Percentiles rank a stretch among this genome's conserved stretches.
These are phyloP conservation scores for Thymelicus acteon DNA, from an alignment of 2,888 invertebrate genomes.

Conservation along the genomic window DNA sequence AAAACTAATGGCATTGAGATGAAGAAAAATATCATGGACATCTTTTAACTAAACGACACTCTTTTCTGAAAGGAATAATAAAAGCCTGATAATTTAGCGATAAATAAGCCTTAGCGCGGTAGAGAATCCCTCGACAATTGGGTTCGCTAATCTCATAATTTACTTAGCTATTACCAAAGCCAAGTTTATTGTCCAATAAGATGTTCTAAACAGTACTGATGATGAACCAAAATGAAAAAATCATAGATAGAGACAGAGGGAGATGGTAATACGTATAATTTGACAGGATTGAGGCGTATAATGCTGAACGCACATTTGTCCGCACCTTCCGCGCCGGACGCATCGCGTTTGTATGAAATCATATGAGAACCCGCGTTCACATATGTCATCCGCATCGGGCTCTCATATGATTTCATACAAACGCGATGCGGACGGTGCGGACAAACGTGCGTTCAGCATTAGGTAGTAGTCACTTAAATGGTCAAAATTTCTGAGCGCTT, in stretches of 20 bases:
- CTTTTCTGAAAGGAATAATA: background rate
- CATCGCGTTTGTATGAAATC: no score
- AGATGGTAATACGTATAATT: no score
- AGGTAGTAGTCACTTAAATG: no score
- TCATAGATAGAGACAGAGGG: background rate
- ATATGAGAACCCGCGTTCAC: no score
- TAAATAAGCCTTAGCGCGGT: conserved; percentile 4
- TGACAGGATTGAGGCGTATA: no score
- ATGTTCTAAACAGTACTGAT: background rate
- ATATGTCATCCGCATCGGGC: no score
- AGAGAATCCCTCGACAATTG: background rate
- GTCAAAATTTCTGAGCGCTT: no score
- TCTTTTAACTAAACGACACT: background rate
- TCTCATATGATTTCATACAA: no score
- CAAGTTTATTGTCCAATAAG: background rate
- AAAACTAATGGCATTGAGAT: background rate
- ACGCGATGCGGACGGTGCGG: no score
- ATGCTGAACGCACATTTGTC: no score
- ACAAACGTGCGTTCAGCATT: no score
- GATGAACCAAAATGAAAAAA: background rate
- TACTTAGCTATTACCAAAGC: background rate
- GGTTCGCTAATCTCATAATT: conserved; percentile 4
- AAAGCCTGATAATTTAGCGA: background rate
- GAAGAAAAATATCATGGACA: background rate
- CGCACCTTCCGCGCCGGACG: no score